Percentiles rank a stretch among this genome's conserved stretches.
phyloP scores from a whole-genome alignment of 2,797 vertebrate genomes.

The Coluber constrictor region DNA sequence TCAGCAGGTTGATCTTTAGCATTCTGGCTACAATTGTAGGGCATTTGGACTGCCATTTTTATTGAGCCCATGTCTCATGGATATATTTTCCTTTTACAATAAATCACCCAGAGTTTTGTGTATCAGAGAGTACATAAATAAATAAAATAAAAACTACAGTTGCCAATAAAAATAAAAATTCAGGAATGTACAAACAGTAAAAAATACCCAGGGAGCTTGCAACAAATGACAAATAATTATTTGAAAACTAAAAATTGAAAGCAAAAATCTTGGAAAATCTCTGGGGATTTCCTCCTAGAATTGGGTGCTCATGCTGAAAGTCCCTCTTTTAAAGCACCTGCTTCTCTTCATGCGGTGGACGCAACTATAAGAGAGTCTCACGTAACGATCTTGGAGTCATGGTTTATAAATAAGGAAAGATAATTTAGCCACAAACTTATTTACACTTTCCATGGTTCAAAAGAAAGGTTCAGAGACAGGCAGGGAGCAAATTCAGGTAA shows the following conservation, averaged over 20 bases:
- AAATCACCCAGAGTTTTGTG: background rate
- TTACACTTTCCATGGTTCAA: background rate
- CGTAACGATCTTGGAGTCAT: no score
- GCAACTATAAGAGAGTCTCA: background rate
- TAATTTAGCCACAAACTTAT: background rate
- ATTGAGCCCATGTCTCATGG: background rate
- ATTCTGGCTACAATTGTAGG: background rate
- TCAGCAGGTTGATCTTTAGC: background rate
- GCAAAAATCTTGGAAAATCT: background rate
- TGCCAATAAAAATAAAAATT: background rate
- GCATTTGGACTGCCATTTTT: background rate
- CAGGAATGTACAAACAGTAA: background rate
- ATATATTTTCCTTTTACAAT: background rate
- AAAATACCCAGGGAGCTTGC: background rate
- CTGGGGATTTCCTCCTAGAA: background rate
- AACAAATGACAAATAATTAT: background rate
- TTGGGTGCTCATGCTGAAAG: background rate
- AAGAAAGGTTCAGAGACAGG: background rate
- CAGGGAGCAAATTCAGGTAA: background rate
- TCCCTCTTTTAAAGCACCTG: background rate
- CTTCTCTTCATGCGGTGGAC: background rate
- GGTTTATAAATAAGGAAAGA: background rate
- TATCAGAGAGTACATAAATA: background rate
- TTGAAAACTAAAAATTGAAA: background rate
- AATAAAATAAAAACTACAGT: background rate